phyloP scores from a whole-genome alignment of 2,113 vertebrate genomes.

The Coptodon bakossiorum region DNA sequence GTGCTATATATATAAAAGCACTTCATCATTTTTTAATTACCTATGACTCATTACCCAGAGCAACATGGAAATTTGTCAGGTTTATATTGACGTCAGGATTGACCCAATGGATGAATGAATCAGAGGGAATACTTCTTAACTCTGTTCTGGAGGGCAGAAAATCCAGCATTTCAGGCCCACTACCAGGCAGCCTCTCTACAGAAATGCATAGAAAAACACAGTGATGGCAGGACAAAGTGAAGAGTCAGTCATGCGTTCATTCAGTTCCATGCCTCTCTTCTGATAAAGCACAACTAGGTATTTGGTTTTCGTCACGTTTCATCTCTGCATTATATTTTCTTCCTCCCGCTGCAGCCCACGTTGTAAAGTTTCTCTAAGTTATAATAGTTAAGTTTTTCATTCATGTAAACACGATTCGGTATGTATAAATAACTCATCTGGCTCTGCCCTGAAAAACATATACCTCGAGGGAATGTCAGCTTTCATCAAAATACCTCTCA shows the following conservation, averaged over 20 bases:
- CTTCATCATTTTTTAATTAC: background rate
- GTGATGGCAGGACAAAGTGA: conserved; percentile 59
- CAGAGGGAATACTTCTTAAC: background rate
- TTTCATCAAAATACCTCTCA: conserved; percentile 48
- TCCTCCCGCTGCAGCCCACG: background rate
- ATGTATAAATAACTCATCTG: conserved; percentile 55
- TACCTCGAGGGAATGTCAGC: conserved; percentile 33
- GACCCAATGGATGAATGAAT: background rate
- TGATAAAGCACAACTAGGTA: conserved; percentile 54
- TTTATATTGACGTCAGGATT: background rate
- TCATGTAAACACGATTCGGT: conserved; percentile 12
- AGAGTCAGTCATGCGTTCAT: conserved; percentile 40
- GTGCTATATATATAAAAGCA: background rate
- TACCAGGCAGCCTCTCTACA: conserved; percentile 31
- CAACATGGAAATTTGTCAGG: background rate
- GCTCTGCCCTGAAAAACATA: conserved; percentile 33
- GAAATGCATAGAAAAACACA: conserved; percentile 65
- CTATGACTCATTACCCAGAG: background rate
- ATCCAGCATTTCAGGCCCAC: background rate
- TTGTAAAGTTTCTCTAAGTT: background rate
- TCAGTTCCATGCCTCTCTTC: conserved; percentile 31
- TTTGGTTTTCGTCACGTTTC: conserved; percentile 54
- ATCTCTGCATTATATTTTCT: background rate
- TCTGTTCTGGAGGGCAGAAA: conserved; percentile 15
- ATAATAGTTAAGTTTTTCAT: conserved; percentile 14